Percentiles rank a stretch among this genome's conserved stretches.
Evolutionary conservation across 2,797 vertebrate species (phyloP).

Genomic region (Clamator glandarius): DNA sequence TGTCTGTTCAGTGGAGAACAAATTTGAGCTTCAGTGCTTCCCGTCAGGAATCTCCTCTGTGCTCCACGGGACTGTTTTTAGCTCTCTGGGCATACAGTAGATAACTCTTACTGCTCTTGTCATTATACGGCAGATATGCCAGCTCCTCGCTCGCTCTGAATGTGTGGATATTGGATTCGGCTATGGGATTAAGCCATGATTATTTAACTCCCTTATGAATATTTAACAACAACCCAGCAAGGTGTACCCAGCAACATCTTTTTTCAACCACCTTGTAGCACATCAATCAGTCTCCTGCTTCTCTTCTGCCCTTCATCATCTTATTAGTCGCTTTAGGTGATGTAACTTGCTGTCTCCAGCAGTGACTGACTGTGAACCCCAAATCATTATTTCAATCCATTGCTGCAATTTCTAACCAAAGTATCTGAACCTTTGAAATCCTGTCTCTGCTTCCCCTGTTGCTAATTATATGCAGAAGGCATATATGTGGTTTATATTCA

Average conservation of each 20-base stretch:
- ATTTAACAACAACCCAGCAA: background rate
- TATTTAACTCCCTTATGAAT: background rate
- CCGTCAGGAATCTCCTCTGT: background rate
- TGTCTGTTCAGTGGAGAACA: background rate
- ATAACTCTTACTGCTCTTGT: background rate
- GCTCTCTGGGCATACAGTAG: background rate
- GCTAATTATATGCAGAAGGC: background rate
- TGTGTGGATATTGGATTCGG: background rate
- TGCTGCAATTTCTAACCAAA: background rate
- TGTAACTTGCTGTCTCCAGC: background rate
- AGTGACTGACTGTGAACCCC: background rate
- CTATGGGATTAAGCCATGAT: background rate
- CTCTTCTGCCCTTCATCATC: background rate
- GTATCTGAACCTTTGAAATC: background rate
- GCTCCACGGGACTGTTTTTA: background rate
- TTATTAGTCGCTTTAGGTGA: background rate
- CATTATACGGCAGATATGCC: background rate
- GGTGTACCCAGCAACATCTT: background rate
- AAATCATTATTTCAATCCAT: background rate
- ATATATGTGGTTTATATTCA: background rate
- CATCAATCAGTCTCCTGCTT: background rate
- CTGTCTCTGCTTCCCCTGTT: background rate
- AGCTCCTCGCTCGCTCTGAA: background rate
- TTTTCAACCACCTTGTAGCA: background rate
- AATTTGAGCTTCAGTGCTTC: background rate